Evolutionary conservation across 2,797 vertebrate genomes (phyloP), one percentile per base, ranked within the genome.

Genomic region (Pipistrellus pipistrellus): DNA sequence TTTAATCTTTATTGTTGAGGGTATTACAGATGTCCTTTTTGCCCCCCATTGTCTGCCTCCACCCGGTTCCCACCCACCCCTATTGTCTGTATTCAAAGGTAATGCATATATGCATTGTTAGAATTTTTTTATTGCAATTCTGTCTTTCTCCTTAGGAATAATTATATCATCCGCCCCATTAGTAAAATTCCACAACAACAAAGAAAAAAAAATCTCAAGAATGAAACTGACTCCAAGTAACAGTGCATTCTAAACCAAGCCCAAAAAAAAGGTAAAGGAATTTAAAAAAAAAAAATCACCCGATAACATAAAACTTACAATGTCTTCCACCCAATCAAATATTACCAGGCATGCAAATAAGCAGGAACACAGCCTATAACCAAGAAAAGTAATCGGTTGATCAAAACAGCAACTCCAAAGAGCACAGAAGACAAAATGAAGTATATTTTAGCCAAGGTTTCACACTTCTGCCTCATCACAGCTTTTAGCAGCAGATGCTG

Each of bases 201-300:
- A 27, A 11, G 21, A 46, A 66, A 69, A 35, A 32, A 6, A 32
- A 78, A 25, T 9, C 18, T 30, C 14, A n/a, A 66, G 20, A 48
- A 38, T 30, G n/a, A 83, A 66, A 77, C 30, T 11, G 23, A 71
- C 41, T 41, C 55, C 48, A 68, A 41, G 41, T 20, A 25, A 91
- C 4, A 48, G 8, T 83, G 23, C 17, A 44, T 53, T 83, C 17
- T 89, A 68, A 85, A 35, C 13, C 48, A 85, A 91, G 21, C 20
- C 46, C 38, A n/a, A 20, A 41, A 38, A 78, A 68, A 64, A 57
- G n/a, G 44, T 84, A 87, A 91, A 95, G 18, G n/a, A 83, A 87
- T 83, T 85, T 3, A 23, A 38, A 38, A 38, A 38, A 38, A 38
- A 38, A 46, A 82, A 38, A 21, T n/a, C 46, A 25, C 4, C 20